phyloP scores from a whole-genome alignment of 1,140 invertebrate species.

The Phthorimaea operculella region DNA sequence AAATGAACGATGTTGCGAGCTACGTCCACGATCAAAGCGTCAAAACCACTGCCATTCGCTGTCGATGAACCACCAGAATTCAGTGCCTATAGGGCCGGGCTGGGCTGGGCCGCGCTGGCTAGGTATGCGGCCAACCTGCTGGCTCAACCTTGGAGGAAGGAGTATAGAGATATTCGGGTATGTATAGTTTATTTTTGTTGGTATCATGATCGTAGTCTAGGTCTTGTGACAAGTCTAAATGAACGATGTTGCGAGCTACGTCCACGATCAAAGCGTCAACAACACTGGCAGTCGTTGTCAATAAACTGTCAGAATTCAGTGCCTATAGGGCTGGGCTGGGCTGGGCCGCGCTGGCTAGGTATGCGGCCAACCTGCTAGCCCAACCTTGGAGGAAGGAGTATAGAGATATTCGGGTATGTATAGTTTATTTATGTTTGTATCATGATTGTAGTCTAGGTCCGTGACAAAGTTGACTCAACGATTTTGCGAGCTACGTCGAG shows the following conservation, averaged over 20 bases:
- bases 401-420: constrained; percentile 76
- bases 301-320: constrained; percentile 77
- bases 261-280: too few species aligned
- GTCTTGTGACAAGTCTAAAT: too few species aligned
- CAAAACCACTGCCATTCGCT: too few species aligned
- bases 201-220: too few species aligned
- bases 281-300: too few species aligned
- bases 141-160: constrained; percentile 88
- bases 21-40: too few species aligned
- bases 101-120: constrained; percentile 85
- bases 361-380: constrained; percentile 84
- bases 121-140: constrained; percentile 87
- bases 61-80: constrained; percentile 76
- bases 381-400: constrained; percentile 92
- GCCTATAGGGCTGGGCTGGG: constrained; percentile 82
- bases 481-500: too few species aligned
- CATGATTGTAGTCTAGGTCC: too few species aligned
- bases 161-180: constrained; percentile 84
- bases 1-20: too few species aligned
- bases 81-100: constrained; percentile 81
- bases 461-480: too few species aligned
- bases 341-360: constrained; percentile 85
- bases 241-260: too few species aligned
- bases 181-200: constrained; percentile 11
- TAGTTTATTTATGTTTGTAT: background rate